A percentile compares a stretch with the other conserved stretches of the same genome.
Conservation (phyloP, 2,888 invertebrate species). For the Andrena praecox region DNA sequence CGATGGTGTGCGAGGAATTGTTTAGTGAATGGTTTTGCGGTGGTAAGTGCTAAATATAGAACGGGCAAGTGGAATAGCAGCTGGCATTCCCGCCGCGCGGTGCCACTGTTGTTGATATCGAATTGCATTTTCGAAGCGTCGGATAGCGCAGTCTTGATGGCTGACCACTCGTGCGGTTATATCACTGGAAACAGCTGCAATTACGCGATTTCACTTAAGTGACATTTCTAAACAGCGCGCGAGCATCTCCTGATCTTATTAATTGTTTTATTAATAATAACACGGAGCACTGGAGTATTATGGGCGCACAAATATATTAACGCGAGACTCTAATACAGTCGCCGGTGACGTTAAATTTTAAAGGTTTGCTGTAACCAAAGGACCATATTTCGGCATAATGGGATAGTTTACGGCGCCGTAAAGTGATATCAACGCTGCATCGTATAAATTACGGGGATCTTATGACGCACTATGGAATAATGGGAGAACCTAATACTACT, state of each 20-base stretch:
- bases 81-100: neutral
- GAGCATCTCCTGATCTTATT: neutral
- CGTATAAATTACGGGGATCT: slow-evolving; percentile 21
- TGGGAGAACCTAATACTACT: neutral
- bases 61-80: neutral
- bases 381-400: slow-evolving; percentile 8
- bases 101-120: slow-evolving; percentile 41
- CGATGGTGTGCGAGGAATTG: no score
- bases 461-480: slow-evolving; percentile 28
- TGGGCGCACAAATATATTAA: neutral
- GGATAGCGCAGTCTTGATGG: slow-evolving; percentile 14
- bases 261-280: neutral
- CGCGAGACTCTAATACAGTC: neutral
- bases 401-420: slow-evolving; percentile 4
- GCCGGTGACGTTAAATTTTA: neutral
- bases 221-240: neutral
- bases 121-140: slow-evolving; percentile 46
- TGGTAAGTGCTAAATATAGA: neutral
- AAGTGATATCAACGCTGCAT: slow-evolving; percentile 29
- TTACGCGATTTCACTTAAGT: slow-evolving; percentile 33
- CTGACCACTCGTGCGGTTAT: slow-evolving; percentile 45
- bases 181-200: slow-evolving; percentile 33
- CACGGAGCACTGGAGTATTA: no score
- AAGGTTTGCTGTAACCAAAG: neutral
- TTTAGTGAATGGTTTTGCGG: no score